These are phyloP conservation scores for Acheta domesticus DNA, from an alignment of 2,888 invertebrate species.

Conservation along the genomic window DNA sequence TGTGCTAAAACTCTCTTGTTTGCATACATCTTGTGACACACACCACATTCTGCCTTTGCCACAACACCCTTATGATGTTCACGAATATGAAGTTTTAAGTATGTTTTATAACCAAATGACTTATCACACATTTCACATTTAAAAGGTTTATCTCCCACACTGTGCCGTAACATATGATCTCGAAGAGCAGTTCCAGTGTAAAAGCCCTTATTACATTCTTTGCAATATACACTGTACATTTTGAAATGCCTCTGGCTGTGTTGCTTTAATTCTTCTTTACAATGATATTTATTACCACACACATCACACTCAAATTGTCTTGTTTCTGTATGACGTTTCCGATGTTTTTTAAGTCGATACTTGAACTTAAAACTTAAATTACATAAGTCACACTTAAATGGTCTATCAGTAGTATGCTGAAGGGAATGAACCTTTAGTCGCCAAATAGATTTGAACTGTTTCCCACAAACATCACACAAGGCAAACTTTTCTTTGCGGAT, in stretches of 20 bases:
- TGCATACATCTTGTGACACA: conserved; percentile 23
- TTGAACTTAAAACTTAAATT: too few relatives aligned
- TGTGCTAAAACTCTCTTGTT: conserved; percentile 41
- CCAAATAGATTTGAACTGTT: conserved; percentile 33
- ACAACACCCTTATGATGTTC: conserved; percentile 50
- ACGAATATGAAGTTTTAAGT: not conserved
- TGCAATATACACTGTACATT: conserved; percentile 55
- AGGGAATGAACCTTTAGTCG: conserved; percentile 42
- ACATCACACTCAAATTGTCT: conserved; percentile 29
- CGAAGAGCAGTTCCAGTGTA: conserved; percentile 52
- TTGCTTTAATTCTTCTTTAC: conserved; percentile 49
- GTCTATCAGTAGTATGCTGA: conserved; percentile 44
- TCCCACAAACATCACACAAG: conserved; percentile 50
- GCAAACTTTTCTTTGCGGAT: conserved; percentile 56
- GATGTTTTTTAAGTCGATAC: too few relatives aligned
- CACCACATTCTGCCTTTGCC: conserved; percentile 49
- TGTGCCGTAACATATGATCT: conserved; percentile 58
- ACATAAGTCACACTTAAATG: too few relatives aligned
- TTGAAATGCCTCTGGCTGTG: conserved; percentile 57
- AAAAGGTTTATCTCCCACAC: conserved; percentile 51
- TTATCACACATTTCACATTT: conserved; percentile 39
- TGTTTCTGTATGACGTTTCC: conserved; percentile 25
- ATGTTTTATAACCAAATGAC: not conserved
- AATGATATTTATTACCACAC: conserved; percentile 41
- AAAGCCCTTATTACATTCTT: conserved; percentile 56